phyloP scores from a whole-genome alignment of 2,797 vertebrate genomes.

The Clarias platycephalus region DNA sequence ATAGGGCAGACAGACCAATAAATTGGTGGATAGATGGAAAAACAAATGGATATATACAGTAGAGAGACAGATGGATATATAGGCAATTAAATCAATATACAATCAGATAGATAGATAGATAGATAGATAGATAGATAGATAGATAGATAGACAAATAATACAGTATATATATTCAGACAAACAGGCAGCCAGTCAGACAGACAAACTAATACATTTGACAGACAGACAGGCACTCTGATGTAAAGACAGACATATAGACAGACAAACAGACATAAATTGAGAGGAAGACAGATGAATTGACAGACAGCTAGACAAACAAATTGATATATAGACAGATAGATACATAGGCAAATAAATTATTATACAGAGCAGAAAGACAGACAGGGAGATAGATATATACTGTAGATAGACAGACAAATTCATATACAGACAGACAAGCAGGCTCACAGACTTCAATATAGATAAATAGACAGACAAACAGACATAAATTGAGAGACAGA shows the following conservation, averaged over 20 bases:
- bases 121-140: neutral
- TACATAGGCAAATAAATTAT: no score
- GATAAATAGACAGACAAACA: neutral
- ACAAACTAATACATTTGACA: neutral
- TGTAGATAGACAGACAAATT: neutral
- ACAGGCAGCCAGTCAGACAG: neutral
- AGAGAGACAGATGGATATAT: neutral
- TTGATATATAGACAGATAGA: neutral
- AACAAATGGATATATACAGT: neutral
- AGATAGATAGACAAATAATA: no score
- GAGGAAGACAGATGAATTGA: neutral
- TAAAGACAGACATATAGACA: neutral
- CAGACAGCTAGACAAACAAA: neutral
- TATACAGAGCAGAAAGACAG: no score
- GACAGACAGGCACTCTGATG: neutral
- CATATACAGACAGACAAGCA: neutral
- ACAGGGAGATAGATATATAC: no score
- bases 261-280: neutral
- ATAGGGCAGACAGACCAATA: no score
- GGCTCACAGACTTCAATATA: neutral
- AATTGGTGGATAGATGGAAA: no score
- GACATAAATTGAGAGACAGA: neutral
- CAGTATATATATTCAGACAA: neutral
- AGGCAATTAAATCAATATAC: no score
- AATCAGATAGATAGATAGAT: neutral